Base-by-base conservation (phyloP, 2,888 invertebrate species). In the Callosobruchus maculatus region DNA sequence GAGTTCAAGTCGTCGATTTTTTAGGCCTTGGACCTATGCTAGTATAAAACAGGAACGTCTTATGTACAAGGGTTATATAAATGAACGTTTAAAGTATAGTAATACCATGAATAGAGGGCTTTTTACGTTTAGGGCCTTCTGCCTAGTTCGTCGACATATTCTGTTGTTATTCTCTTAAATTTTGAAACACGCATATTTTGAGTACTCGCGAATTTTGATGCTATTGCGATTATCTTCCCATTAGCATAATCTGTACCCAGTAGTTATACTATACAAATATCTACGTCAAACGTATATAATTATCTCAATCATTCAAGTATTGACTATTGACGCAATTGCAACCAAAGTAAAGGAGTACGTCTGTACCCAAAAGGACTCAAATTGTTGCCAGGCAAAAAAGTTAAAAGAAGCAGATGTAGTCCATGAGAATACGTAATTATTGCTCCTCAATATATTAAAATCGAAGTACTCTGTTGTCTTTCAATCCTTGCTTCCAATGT, bases 1-100 rank as follows among this genome's bases (percentile, higher is more conserved):
- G 49, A 49, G 13, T 18, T 49, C 49, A 18, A 49, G 9, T 18
- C 18, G 7, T 49, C 49, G 13, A 13, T 13, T 49, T 49, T 49
- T 49, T 13, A 13, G 49, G 13, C 49, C 49, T 18, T 49, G 49
- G 49, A 49, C 49, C 49, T 13, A 49, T 49, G 49, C 49, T 49
- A 49, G 49, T 49, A 49, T 49, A 83, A 83, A 83, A 83, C 82
- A 83, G 83, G 83, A 83, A 84, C 83, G 81, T 81, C 77, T 75
- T 83, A 83, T 83, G 76, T 83, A 83, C 83, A 83, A 77, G 80
- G 80, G 80, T 73, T 73, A 76, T 71, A 71, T 49, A 49, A 49
- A 49, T 49, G 49, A 49, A 49, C 49, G 5, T 49, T 49, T 18
- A 49, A 49, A 49, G 49, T 49, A 49, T 49, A 49, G 13, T 1